Base-by-base conservation (phyloP, 2,888 invertebrate genomes). In the Cataglyphis albicans region DNA sequence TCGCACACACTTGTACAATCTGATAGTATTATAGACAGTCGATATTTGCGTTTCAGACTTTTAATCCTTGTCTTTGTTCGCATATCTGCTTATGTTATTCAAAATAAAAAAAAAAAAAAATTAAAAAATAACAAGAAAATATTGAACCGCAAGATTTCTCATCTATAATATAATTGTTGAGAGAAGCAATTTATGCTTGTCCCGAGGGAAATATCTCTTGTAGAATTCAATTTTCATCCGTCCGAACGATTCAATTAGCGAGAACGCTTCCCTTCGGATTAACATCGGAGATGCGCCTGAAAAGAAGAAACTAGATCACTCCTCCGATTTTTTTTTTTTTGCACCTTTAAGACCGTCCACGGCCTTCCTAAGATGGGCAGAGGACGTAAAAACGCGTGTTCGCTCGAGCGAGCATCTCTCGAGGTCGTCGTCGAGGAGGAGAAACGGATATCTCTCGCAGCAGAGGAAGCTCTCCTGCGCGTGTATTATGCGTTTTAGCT, bases 351-450 rank as follows among this genome's bases (percentile, higher is more conserved):
- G 38, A 72, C 12, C 67, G 57, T 70, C 38, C 78, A 67, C 70
- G 85, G 83, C 83, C 86, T 90, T 90, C 90, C 87, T 84, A 90
- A 89, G 88, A 88, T 89, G 90, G 89, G 78, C 87, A 88, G 85
- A 82, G 84, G 74, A 83, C 86, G 83, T 89, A 87, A 89, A 89
- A 64, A 86, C 84, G 78, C 70, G 78, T 87, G 73, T 52, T 25
- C 72, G 86, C 83, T 80, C 67, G 25, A 48, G 21, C 64, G 59
- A 59, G 68, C 35, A 29, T 84, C 78, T 67, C 52, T 38, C 35
- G 70, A 57, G 15, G 59, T 35, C 55, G 57, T 67, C 32, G 25
- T 67, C 18, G 57, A 72, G 84, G 87, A 84, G 80, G 41, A 72
- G 84, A 87, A 86, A 81, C 86, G 84, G 52, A 80, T 82, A 80